Evolutionary conservation across 2,888 invertebrate genomes (phyloP).

Genomic region (Syrphus vitripennis): DNA sequence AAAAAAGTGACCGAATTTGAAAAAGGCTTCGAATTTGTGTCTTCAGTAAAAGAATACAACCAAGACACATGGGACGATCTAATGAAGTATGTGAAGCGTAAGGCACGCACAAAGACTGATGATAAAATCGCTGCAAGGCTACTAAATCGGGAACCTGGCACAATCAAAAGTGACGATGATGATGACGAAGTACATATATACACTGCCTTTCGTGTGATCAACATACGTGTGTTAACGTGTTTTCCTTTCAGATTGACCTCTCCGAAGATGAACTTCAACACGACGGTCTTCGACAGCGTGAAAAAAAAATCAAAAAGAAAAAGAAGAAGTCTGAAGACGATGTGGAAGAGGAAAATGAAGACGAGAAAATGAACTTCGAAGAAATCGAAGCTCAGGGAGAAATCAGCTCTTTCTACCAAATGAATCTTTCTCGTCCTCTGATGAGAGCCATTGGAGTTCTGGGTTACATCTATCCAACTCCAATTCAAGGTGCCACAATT

Average conservation of each 20-base stretch:
- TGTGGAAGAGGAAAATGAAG: slow-evolving; percentile 82
- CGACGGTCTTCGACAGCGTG: slow-evolving; percentile 86
- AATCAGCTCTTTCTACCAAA: slow-evolving; percentile 91
- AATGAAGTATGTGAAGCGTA: slow-evolving; percentile 89
- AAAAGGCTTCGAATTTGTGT: slow-evolving; percentile 90
- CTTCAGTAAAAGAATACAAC: slow-evolving; percentile 90
- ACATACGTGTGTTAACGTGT: neutral
- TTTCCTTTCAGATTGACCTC: slow-evolving; percentile 82
- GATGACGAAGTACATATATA: slow-evolving; percentile 79
- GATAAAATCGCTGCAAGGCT: slow-evolving; percentile 89
- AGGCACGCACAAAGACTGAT: slow-evolving; percentile 90
- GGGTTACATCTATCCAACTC: slow-evolving; percentile 96
- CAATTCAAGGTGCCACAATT: slow-evolving; percentile 97
- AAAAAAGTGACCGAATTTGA: slow-evolving; percentile 89
- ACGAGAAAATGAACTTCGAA: slow-evolving; percentile 83
- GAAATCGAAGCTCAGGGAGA: slow-evolving; percentile 86
- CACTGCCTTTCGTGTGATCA: neutral
- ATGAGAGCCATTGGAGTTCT: slow-evolving; percentile 94
- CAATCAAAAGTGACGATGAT: slow-evolving; percentile 82
- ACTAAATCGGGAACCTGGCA: slow-evolving; percentile 81
- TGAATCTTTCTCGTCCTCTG: slow-evolving; percentile 97
- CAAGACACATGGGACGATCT: slow-evolving; percentile 91
- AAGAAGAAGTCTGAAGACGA: slow-evolving; percentile 79
- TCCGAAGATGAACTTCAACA: slow-evolving; percentile 90
- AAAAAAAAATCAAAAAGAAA: slow-evolving; percentile 84